phyloP scores from a whole-genome alignment of 2,113 vertebrate species.

The Loxodonta africana region DNA sequence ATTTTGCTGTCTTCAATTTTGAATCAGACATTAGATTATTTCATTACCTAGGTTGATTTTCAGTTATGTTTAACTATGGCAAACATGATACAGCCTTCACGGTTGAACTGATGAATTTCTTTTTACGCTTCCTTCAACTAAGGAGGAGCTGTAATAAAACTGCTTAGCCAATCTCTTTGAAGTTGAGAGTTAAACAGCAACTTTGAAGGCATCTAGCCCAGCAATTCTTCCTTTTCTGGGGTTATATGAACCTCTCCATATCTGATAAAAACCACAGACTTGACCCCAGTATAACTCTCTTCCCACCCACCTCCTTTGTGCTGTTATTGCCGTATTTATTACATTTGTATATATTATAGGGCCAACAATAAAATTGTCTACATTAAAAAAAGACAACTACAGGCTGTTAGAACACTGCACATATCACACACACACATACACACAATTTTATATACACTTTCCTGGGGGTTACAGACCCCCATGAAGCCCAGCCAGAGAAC shows the following conservation, averaged over 20 bases:
- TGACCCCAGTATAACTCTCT: neutral
- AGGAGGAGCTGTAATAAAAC: neutral
- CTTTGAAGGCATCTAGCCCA: neutral
- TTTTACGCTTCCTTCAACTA: neutral
- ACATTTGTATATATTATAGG: neutral
- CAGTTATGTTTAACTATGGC: neutral
- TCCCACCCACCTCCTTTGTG: neutral
- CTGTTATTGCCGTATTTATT: neutral
- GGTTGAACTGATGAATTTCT: constrained; percentile 35
- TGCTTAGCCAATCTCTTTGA: neutral
- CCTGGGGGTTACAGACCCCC: neutral
- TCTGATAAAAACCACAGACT: neutral
- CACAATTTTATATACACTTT: neutral
- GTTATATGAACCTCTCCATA: neutral
- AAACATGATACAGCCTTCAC: constrained; percentile 2
- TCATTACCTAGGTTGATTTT: constrained; percentile 41
- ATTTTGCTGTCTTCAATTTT: constrained; percentile 34
- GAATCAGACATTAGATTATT: constrained; percentile 26
- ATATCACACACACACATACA: neutral
- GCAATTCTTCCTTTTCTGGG: constrained; percentile 12
- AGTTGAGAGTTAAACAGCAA: neutral
- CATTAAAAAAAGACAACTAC: neutral
- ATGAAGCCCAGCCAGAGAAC: neutral
- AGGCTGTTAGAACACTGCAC: neutral
- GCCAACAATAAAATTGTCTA: neutral